These are phyloP conservation scores for Herpailurus yagouaroundi DNA, from an alignment of 2,113 vertebrate genomes.

Conservation along the genomic window DNA sequence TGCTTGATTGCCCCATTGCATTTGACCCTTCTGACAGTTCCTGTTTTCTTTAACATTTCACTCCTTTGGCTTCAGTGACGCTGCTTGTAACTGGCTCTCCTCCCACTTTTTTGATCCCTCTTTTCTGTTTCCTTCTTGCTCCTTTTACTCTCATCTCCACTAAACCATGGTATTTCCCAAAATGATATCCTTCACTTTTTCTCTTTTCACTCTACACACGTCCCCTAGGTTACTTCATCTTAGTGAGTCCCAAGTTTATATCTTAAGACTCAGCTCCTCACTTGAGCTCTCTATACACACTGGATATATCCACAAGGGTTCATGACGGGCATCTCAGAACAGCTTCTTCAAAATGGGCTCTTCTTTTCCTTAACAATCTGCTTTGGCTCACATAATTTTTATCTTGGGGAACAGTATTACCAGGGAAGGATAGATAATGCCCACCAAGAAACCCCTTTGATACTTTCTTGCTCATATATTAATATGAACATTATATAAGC, in stretches of 20 bases:
- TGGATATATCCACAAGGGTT: too few species aligned
- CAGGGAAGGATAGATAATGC: neutral
- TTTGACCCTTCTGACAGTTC: neutral
- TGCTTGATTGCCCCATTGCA: neutral
- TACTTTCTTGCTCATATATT: neutral
- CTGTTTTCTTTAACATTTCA: neutral
- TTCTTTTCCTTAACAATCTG: neutral
- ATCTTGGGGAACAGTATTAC: neutral
- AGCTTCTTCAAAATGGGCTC: neutral
- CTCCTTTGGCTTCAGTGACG: neutral
- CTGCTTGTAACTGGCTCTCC: neutral
- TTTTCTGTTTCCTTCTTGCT: neutral
- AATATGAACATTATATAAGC: neutral
- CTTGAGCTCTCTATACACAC: neutral
- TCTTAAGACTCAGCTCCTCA: neutral
- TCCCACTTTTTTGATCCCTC: neutral
- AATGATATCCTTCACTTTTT: neutral
- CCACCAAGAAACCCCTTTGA: neutral
- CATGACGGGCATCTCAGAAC: neutral
- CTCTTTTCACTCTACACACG: neutral
- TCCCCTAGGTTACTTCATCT: neutral
- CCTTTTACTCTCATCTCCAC: neutral
- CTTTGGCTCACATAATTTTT: neutral
- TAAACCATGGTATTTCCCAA: neutral
- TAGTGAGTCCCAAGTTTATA: neutral